A percentile compares a stretch with the other conserved stretches of the same genome.
phyloP scores from a whole-genome alignment of 2,888 invertebrate species.

The Dichetophora obliterata region DNA sequence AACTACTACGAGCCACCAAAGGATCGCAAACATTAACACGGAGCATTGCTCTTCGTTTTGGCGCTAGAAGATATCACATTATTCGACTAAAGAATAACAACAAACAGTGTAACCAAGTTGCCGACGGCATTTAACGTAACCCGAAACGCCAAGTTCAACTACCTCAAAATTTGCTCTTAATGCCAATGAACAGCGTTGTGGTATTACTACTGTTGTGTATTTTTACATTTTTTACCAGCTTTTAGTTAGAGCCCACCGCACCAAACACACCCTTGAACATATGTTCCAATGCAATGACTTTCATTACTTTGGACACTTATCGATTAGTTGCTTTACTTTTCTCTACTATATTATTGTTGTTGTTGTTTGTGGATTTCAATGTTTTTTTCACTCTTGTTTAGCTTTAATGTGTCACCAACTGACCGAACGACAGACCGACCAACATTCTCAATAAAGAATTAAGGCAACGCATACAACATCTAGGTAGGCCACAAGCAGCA shows the following conservation, averaged over 20 bases:
- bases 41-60: not conserved
- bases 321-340: constrained; percentile 46
- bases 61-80: not conserved
- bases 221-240: not conserved
- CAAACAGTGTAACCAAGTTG: not conserved
- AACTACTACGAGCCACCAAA: too few relatives aligned
- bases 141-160: constrained; percentile 35
- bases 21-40: not conserved
- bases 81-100: not conserved
- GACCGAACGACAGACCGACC: not conserved
- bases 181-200: not conserved
- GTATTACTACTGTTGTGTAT: too few relatives aligned
- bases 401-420: not conserved
- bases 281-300: constrained; percentile 39
- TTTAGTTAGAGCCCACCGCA: not conserved
- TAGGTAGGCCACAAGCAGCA: not conserved
- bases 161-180: not conserved
- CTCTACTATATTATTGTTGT: not conserved
- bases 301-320: constrained; percentile 48
- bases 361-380: not conserved
- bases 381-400: not conserved
- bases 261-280: not conserved
- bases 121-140: constrained; percentile 37
- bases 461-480: not conserved
- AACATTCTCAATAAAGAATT: not conserved